Percentiles rank a stretch among this genome's conserved stretches.
These are phyloP conservation scores for Drosophila tani DNA, from an alignment of 1,140 invertebrate species.

Conservation along the genomic window DNA sequence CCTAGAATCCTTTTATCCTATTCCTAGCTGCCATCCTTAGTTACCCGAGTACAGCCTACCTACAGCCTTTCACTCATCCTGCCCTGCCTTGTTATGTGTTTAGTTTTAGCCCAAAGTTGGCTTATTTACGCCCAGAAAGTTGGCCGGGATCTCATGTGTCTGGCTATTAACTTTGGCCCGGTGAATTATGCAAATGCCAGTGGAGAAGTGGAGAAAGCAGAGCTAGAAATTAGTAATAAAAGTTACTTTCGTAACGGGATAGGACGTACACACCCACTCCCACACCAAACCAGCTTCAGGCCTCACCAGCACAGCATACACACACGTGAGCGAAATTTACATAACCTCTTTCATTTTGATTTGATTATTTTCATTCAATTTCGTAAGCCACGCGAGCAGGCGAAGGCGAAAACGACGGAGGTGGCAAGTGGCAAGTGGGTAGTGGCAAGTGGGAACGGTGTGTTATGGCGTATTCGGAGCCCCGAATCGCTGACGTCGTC, in stretches of 20 bases:
- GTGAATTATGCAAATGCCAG: conserved; percentile 72
- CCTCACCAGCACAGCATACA: not conserved
- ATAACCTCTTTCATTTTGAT: conserved; percentile 75
- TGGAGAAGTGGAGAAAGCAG: conserved; percentile 42
- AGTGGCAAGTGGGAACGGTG: not conserved
- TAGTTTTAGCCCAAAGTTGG: conserved; percentile 1
- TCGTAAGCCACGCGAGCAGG: conserved; percentile 60
- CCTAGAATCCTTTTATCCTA: no score
- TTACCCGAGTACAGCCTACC: conserved; percentile 7
- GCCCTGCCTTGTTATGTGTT: not conserved
- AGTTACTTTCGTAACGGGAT: conserved; percentile 43
- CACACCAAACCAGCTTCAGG: not conserved
- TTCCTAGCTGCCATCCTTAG: not conserved
- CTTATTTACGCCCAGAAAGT: conserved; percentile 39
- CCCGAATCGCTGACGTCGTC: conserved; percentile 18
- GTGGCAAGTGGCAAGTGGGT: not conserved
- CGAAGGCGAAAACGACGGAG: conserved; percentile 8
- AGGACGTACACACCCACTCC: not conserved
- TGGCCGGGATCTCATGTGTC: conserved; percentile 41
- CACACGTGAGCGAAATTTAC: conserved; percentile 68
- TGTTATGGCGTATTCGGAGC: not conserved
- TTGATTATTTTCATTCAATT: conserved; percentile 80
- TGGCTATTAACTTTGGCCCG: conserved; percentile 48
- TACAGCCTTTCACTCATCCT: not conserved
- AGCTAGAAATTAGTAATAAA: conserved; percentile 56